phyloP scores from a whole-genome alignment of 2,113 vertebrate genomes.

The Asarcornis scutulata region DNA sequence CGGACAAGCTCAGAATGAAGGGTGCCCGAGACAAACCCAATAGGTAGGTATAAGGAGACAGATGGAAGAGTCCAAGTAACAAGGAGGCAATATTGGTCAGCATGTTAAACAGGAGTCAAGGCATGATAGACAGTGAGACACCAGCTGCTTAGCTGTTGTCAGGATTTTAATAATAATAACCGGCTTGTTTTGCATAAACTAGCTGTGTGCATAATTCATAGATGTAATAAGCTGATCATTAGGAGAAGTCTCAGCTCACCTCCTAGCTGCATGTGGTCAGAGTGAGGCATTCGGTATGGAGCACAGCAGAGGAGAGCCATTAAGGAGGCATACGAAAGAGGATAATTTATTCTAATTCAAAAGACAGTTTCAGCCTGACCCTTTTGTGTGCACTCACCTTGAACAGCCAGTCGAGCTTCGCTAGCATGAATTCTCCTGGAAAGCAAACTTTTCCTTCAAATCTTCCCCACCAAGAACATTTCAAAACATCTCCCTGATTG shows the following conservation, averaged over 20 bases:
- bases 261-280: background rate
- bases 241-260: constrained; percentile 53
- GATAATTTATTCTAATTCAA: constrained; percentile 55
- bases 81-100: constrained; percentile 44
- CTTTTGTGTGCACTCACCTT: constrained; percentile 44
- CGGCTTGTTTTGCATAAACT: constrained; percentile 35
- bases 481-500: background rate
- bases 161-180: constrained; percentile 26
- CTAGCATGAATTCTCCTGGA: accelerated
- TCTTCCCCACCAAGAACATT: background rate
- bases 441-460: background rate
- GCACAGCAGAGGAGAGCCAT: background rate
- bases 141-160: constrained; percentile 50
- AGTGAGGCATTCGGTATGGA: background rate
- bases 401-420: background rate
- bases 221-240: constrained; percentile 54
- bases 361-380: constrained; percentile 35
- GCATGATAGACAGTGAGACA: constrained; percentile 18
- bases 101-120: constrained; percentile 36
- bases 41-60: background rate
- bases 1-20: background rate
- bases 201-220: constrained; percentile 41
- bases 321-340: constrained; percentile 7
- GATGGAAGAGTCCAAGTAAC: constrained; percentile 18
- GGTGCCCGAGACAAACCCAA: background rate